Base-by-base conservation (phyloP, 2,113 vertebrate genomes). In the Ceyx margarethae region DNA sequence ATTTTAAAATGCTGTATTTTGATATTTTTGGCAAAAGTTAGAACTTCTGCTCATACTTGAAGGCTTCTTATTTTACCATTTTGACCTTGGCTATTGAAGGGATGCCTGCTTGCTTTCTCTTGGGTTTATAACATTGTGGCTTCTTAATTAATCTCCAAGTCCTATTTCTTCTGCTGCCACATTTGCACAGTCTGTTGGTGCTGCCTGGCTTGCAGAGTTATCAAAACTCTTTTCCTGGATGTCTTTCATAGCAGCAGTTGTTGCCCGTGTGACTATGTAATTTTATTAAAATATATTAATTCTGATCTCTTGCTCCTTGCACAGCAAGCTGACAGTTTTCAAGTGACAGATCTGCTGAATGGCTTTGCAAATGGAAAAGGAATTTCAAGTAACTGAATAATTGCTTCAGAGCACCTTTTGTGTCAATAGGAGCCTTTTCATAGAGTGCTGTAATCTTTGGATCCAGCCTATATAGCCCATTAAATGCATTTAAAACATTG, bases 351-450 rank as follows among this genome's bases (percentile, higher is more conserved):
- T 74, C 51, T 81, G 58, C 54, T 91, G 67, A 93, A 81, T 53
- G 46, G 81, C 54, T 92, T 82, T 83, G 76, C 69, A 81, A 94
- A 72, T 67, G 80, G 78, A 68, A 81, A 89, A 94, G 48, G 60
- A 93, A 80, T 90, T 91, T 82, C 23, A 85, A 92, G 64, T 81
- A 93, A 87, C 65, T 67, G 84, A 84, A 79, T 94, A 86, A 94
- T 78, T 84, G 58, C 71, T 86, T 86, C 71, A 81, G 50, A 92
- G 25, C 42, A 90, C 64, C 37, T 94, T 88, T 79, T 1, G 11
- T 87, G 56, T 89, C 87, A 91, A 37, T 58, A 62, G 58, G 29
- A 89, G 11, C 64, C 58, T 89, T 86, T 87, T 76, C 42, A 66
- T 19, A 46, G 58, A 80, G 46, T 60, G n/a, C 50, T 1, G 2